Conservation (phyloP, 2,113 vertebrate species). For the Myotis brandtii region DNA sequence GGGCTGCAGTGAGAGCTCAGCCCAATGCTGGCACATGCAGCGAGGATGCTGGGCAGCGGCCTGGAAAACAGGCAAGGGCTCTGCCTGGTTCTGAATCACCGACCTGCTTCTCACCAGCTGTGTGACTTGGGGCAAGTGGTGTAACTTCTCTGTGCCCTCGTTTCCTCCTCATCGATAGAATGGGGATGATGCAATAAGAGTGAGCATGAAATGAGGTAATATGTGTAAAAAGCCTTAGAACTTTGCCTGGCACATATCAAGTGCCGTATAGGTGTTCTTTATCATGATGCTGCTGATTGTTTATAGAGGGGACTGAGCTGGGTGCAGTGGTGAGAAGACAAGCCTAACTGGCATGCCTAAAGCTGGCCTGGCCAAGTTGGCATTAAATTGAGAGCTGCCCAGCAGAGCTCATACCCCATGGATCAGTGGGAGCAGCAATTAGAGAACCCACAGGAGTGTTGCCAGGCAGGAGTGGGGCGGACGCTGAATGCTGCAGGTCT, state of each 20-base stretch:
- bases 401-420: background rate
- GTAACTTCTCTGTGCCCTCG: background rate
- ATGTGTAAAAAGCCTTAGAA: background rate
- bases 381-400: background rate
- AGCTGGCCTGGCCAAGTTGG: background rate
- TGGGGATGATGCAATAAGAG: background rate
- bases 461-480: background rate
- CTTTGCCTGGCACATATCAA: background rate
- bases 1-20: background rate
- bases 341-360: background rate
- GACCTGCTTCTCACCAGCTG: background rate
- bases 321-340: too few species aligned
- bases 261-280: background rate
- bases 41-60: background rate
- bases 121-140: background rate
- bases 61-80: accelerated
- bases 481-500: background rate
- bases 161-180: background rate
- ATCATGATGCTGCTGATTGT: background rate
- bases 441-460: background rate
- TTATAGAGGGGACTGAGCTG: background rate
- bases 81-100: background rate
- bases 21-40: too few species aligned
- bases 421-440: background rate
- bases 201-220: background rate